phyloP scores from a whole-genome alignment of 64 coral and sea anemone genomes.

The Hydrozoanthus tunicans region DNA sequence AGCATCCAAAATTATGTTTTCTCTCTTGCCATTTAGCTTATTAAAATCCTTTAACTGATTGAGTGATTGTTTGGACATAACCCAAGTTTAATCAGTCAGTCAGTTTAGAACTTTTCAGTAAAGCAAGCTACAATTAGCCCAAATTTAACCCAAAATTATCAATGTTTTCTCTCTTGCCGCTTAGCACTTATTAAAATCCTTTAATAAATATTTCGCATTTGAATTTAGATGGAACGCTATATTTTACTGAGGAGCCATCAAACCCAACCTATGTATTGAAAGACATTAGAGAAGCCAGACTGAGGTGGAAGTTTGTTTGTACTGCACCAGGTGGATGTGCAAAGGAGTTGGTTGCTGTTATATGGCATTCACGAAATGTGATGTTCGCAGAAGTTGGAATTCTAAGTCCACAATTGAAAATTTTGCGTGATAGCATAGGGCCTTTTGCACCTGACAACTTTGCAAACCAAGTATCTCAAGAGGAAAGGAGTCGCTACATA shows the following conservation, averaged over 20 bases:
- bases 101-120: no score
- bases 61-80: no score
- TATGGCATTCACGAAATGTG: neutral
- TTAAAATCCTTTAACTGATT: no score
- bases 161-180: no score
- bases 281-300: neutral
- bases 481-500: conserved; percentile 6
- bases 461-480: neutral
- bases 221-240: neutral
- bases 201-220: no score
- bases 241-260: neutral
- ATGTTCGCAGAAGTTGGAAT: neutral
- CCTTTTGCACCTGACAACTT: neutral
- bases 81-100: no score
- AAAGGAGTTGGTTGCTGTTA: no score
- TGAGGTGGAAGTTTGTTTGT: neutral
- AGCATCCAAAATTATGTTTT: no score
- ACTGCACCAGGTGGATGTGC: neutral
- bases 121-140: no score
- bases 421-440: neutral
- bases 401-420: neutral
- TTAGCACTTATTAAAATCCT: no score
- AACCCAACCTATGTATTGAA: neutral
- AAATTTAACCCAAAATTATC: no score
- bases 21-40: no score